Evolutionary conservation across 2,888 invertebrate species (phyloP), one percentile per base, ranked within the genome.

Genomic region (Lissocephala sabroskyi): DNA sequence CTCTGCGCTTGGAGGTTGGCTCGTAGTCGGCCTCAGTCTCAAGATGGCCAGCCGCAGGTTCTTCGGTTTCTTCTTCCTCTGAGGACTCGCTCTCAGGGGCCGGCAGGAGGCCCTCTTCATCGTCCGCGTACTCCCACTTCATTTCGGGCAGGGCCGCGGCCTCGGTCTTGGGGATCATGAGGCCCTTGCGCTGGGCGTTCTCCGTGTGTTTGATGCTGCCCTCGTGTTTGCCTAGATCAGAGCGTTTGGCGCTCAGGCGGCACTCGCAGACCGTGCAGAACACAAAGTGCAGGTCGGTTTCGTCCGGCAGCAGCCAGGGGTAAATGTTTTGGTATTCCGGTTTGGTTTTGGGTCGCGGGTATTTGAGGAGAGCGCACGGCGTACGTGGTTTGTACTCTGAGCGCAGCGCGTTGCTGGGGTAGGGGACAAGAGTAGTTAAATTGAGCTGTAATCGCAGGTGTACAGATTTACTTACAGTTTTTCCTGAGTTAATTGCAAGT

Each of bases 171-270:
- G 45, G 41, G 4, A 36, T 17, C 3, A 36, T 17, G 30, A 60
- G 29, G 1, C 64, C 42, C 10, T 79, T 76, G 5, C 79, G 62
- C 18, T 76, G 61, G 0, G 79, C 59, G 30, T 76, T 76, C 17
- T 76, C 80, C 9, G 79, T 58, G 18, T 76, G 76, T 13, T 76
- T 76, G 1, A 79, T 79, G 56, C 76, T 76, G 47, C 80, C 77
- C 49, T 76, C 76, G 18, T 76, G 76, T 37, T 76, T 76, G 13
- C 80, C 80, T 2, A 76, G 44, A 42, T 76, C 76, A 0, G 79
- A 79, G 1, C 79, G 68, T 32, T 76, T 76, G n/a, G 80, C 80
- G 32, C 80, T 79, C 1, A 76, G 42, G 0, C 76, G 58, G 23
- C 76, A 76, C 32, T 76, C 76, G 35, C 76, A 76, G 3, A 79